A percentile compares a stretch with the other conserved stretches of the same genome.
These are phyloP conservation scores for Thalpophila matura DNA, from an alignment of 2,888 invertebrate genomes.

Conservation along the genomic window DNA sequence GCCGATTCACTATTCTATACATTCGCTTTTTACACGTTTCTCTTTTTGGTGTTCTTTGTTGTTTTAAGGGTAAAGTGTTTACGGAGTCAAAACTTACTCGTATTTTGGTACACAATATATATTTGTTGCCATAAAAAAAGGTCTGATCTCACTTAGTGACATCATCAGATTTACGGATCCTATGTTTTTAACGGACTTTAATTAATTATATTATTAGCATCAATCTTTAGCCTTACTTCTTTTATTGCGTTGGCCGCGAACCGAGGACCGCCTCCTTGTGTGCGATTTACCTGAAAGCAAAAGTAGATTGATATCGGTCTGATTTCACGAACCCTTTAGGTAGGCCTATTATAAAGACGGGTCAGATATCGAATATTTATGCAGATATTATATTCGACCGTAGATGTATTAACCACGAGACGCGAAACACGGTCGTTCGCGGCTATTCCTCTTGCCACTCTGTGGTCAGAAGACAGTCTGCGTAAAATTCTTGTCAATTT, in stretches of 20 bases:
- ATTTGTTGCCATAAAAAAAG: not conserved
- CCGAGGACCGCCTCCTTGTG: slow-evolving; percentile 91
- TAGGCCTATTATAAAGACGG: slow-evolving; percentile 22
- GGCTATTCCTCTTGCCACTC: too few species aligned
- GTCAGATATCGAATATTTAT: slow-evolving; percentile 14
- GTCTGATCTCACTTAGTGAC: slow-evolving; percentile 40
- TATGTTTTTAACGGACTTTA: slow-evolving; percentile 20
- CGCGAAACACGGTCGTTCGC: too few species aligned
- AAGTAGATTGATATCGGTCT: slow-evolving; percentile 46
- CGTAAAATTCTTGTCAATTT: too few species aligned
- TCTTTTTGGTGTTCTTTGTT: too few species aligned
- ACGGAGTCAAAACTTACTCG: too few species aligned
- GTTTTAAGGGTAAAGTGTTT: too few species aligned
- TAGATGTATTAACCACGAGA: too few species aligned
- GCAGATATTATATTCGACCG: slow-evolving; percentile 8
- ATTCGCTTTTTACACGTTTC: too few species aligned
- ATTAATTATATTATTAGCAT: slow-evolving; percentile 40
- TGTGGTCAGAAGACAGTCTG: too few species aligned
- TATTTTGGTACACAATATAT: too few species aligned
- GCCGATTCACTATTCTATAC: too few species aligned
- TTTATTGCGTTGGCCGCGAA: slow-evolving; percentile 89
- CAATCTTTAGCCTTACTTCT: slow-evolving; percentile 79
- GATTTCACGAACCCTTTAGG: slow-evolving; percentile 27
- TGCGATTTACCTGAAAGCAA: slow-evolving; percentile 89
- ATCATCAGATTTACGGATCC: slow-evolving; percentile 33